phyloP scores from a whole-genome alignment of 2,888 invertebrate species.

The Drosophila silvestris region DNA sequence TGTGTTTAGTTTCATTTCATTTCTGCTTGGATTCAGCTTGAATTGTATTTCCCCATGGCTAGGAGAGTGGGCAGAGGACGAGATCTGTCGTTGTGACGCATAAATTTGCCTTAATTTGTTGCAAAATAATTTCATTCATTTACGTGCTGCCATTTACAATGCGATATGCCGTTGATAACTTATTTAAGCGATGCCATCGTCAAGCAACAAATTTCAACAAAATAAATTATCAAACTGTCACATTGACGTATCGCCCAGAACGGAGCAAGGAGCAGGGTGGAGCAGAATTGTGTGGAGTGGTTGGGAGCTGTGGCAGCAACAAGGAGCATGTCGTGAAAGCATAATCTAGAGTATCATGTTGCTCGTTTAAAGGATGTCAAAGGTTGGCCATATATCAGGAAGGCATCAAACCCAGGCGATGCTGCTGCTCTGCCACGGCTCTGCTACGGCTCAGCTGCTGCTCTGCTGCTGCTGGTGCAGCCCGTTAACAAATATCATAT shows the following conservation, averaged over 20 bases:
- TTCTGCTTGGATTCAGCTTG: conserved; percentile 10
- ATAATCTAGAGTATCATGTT: conserved; percentile 82
- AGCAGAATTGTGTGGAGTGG: background rate
- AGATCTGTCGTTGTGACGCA: conserved; percentile 66
- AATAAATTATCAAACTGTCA: conserved; percentile 81
- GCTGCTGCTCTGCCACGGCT: conserved; percentile 20
- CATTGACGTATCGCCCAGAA: conserved; percentile 75
- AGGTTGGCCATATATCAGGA: conserved; percentile 81
- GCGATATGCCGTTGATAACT: conserved; percentile 77
- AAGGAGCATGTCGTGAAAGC: conserved; percentile 65
- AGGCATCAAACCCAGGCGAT: conserved; percentile 78
- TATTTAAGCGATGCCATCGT: conserved; percentile 74
- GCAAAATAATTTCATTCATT: conserved; percentile 82
- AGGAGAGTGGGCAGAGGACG: background rate
- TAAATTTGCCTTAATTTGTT: conserved; percentile 82
- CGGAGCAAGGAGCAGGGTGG: conserved; percentile 11
- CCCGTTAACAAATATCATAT: conserved; percentile 81
- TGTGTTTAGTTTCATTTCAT: conserved; percentile 36
- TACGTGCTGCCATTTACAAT: conserved; percentile 79
- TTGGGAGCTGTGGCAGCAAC: conserved; percentile 1
- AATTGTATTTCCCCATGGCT: conserved; percentile 45
- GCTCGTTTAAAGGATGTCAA: conserved; percentile 82
- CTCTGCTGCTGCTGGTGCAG: conserved; percentile 42
- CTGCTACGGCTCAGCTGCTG: conserved; percentile 29
- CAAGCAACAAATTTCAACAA: conserved; percentile 76